phyloP scores from a whole-genome alignment of 2,113 vertebrate species.

The Semicossyphus pulcher region DNA sequence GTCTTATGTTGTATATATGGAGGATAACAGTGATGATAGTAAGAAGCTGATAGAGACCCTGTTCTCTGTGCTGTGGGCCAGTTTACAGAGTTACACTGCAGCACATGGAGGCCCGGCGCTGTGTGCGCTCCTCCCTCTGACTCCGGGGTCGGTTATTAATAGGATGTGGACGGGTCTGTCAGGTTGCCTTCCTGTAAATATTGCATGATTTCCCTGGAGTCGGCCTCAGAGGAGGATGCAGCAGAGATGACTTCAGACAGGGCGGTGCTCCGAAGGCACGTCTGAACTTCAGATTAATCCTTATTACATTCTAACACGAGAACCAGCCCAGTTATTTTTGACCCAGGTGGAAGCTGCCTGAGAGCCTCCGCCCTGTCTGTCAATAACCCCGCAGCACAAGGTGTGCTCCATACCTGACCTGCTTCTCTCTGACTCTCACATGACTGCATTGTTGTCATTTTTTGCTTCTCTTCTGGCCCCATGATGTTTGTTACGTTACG shows the following conservation, averaged over 20 bases:
- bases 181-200: conserved; percentile 79
- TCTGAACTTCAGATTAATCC: conserved; percentile 15
- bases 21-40: neutral
- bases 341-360: neutral
- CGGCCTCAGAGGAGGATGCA: conserved; percentile 31
- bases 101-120: neutral
- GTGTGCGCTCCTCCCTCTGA: conserved; percentile 25
- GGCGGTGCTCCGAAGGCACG: neutral
- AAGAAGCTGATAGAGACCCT: neutral
- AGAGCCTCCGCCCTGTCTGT: conserved; percentile 27
- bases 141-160: conserved; percentile 65
- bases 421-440: neutral
- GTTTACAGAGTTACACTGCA: neutral
- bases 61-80: neutral
- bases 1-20: no score
- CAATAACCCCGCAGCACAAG: conserved; percentile 12
- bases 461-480: neutral
- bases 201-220: conserved; percentile 72
- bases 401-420: conserved; percentile 5
- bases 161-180: conserved; percentile 54
- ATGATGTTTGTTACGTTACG: neutral
- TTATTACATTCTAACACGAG: neutral
- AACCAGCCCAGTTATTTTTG: conserved; percentile 12
- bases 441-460: conserved; percentile 6
- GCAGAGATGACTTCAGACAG: conserved; percentile 22